phyloP scores from a whole-genome alignment of 2,888 invertebrate species.

The Dinocampus coccinellae region DNA sequence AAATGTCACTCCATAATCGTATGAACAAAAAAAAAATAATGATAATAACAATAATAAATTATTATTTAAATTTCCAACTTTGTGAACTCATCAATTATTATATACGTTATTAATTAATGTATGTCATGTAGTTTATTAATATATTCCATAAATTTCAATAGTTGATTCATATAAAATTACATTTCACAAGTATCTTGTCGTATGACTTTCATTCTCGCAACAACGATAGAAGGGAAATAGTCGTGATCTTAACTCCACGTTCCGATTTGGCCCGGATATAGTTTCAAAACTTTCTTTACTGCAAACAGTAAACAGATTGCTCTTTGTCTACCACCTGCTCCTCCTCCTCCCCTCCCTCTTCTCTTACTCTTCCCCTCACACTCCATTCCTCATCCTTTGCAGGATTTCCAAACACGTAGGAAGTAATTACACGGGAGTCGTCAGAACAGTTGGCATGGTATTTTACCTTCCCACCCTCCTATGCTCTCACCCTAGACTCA shows the following conservation, averaged over 20 bases:
- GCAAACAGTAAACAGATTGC: conserved; percentile 42
- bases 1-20: not conserved
- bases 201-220: not conserved
- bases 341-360: not conserved
- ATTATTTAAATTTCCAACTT: not conserved
- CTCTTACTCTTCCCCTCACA: not conserved
- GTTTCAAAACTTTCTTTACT: conserved; percentile 33
- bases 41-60: no score
- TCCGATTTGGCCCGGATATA: conserved; percentile 25
- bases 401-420: conserved; percentile 36
- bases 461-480: not conserved
- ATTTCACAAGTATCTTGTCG: conserved; percentile 4
- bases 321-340: not conserved
- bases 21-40: not conserved
- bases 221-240: not conserved
- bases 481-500: not conserved
- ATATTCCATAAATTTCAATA: conserved; percentile 5
- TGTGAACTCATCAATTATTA: not conserved
- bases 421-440: conserved; percentile 40
- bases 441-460: conserved; percentile 14
- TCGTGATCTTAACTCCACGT: conserved; percentile 35
- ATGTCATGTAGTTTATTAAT: not conserved
- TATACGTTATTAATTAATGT: not conserved
- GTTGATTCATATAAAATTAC: not conserved
- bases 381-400: not conserved